phyloP scores from a whole-genome alignment of 2,797 vertebrate genomes.

The Macropodus opercularis region DNA sequence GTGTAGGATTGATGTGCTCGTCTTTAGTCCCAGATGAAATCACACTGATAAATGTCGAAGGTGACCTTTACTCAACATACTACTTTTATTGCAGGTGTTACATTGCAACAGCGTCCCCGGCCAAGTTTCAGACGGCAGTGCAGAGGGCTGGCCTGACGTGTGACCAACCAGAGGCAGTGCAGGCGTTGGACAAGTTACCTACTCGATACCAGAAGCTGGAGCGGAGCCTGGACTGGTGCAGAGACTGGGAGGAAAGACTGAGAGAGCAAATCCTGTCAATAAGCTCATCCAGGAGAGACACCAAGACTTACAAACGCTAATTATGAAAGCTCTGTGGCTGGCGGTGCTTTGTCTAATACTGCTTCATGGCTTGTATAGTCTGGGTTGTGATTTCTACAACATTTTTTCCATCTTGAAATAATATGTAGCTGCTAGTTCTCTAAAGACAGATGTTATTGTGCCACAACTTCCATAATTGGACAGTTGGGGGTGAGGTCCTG shows the following conservation, averaged over 20 bases:
- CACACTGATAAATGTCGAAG: no score
- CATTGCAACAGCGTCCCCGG: conserved; percentile 89
- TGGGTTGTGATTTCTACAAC: no score
- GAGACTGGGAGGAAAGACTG: conserved; percentile 84
- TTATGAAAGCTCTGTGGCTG: no score
- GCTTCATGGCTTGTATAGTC: no score
- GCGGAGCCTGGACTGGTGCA: conserved; percentile 59
- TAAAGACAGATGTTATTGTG: no score
- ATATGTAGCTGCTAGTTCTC: no score
- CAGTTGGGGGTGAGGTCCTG: background rate
- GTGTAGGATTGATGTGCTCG: no score
- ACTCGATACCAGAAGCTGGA: conserved; percentile 79
- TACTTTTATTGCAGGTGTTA: conserved; percentile 80
- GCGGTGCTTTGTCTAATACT: no score
- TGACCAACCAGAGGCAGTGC: conserved; percentile 78
- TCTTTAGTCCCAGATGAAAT: no score
- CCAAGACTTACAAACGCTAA: conserved; percentile 34
- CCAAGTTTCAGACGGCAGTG: conserved; percentile 87
- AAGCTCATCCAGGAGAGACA: conserved; percentile 40
- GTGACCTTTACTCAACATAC: no score
- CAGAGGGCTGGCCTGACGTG: conserved; percentile 82
- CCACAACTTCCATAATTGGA: background rate
- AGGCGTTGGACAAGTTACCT: conserved; percentile 76
- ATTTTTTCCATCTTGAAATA: no score
- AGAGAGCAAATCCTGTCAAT: conserved; percentile 73